Evolutionary conservation across 2,888 invertebrate species (phyloP).

Genomic region (Oscheius myriophilus): DNA sequence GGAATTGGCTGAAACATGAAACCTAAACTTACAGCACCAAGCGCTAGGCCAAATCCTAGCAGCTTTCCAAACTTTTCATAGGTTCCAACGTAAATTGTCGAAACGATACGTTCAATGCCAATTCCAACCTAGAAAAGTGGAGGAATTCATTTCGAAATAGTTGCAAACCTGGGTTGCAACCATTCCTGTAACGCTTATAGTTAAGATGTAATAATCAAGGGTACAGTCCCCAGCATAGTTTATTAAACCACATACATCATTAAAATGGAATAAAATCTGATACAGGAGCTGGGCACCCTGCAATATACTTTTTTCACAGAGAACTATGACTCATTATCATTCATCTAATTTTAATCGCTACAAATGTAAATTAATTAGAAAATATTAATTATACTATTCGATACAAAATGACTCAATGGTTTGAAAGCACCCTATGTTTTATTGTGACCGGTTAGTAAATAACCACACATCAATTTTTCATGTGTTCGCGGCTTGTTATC

Average conservation of each 20-base stretch:
- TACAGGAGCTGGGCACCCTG: not conserved
- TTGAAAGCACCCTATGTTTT: too few relatives aligned
- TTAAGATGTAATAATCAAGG: not conserved
- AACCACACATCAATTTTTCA: too few relatives aligned
- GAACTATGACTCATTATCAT: too few relatives aligned
- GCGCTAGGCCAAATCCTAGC: conserved; percentile 6
- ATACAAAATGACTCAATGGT: too few relatives aligned
- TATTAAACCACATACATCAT: not conserved
- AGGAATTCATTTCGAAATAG: not conserved
- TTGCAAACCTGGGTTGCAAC: conserved; percentile 5
- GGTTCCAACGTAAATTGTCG: conserved; percentile 1
- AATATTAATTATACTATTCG: not conserved
- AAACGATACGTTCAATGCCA: conserved; percentile 4
- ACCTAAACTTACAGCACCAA: not conserved
- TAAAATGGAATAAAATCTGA: not conserved
- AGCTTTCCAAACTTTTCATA: conserved; percentile 11
- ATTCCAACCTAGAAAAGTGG: conserved; percentile 4
- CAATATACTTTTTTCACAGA: too few relatives aligned
- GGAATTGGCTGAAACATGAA: not conserved
- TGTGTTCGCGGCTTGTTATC: too few relatives aligned
- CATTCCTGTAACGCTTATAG: conserved; percentile 4
- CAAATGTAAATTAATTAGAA: not conserved
- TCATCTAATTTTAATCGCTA: too few relatives aligned
- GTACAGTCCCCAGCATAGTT: not conserved
- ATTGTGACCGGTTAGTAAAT: too few relatives aligned